Conservation (phyloP, 1,140 invertebrate genomes). For the Scaptomyza graminum region DNA sequence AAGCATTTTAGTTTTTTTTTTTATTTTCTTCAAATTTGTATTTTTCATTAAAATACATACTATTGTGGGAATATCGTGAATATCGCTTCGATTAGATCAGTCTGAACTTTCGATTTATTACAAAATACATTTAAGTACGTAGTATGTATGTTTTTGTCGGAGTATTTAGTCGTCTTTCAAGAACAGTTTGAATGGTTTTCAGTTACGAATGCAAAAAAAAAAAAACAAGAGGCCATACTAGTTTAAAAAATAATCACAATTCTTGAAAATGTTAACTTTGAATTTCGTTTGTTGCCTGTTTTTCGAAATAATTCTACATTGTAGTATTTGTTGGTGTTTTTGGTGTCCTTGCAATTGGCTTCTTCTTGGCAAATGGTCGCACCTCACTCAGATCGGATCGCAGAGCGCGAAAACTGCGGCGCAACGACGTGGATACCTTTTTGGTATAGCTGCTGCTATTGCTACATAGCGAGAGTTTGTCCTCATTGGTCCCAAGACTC, state of each 20-base stretch:
- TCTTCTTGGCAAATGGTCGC: constrained; percentile 65
- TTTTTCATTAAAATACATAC: background rate
- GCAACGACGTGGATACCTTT: constrained; percentile 66
- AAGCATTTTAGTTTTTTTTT: too few species aligned
- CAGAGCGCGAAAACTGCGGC: constrained; percentile 69
- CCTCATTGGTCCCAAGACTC: constrained; percentile 36
- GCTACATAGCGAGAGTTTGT: constrained; percentile 75
- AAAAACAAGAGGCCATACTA: too few species aligned
- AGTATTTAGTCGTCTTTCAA: background rate
- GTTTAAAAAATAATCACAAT: too few species aligned
- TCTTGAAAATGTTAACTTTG: too few species aligned
- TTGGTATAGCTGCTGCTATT: constrained; percentile 75
- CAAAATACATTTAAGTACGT: background rate
- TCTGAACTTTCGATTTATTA: background rate
- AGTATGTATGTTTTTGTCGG: background rate
- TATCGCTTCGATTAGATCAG: background rate
- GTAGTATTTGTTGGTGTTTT: background rate
- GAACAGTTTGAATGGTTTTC: background rate
- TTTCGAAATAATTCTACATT: constrained; percentile 1
- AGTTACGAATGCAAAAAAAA: too few species aligned
- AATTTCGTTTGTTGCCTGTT: background rate
- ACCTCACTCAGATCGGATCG: constrained; percentile 70
- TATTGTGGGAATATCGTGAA: too few species aligned
- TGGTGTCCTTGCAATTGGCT: background rate
- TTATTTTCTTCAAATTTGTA: too few species aligned